Evolutionary conservation across 35 echinoderm and acorn worm genomes (phyloP).

Genomic region (Heliocidaris tuberculata): DNA sequence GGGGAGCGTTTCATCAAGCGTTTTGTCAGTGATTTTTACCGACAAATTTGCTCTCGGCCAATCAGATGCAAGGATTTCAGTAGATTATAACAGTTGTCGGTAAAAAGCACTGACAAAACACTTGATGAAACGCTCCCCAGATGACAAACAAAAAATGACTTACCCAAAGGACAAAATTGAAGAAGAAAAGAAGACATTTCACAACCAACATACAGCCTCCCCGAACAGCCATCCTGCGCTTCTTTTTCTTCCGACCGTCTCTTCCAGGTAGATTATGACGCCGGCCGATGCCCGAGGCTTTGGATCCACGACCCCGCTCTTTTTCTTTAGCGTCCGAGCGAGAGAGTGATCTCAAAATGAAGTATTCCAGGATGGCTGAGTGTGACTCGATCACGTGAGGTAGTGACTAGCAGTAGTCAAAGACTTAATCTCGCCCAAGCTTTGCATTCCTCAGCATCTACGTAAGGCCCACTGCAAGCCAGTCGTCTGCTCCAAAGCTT

Average conservation of each 20-base stretch:
- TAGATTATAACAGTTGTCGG: too few relatives aligned
- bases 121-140: too few relatives aligned
- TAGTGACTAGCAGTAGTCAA: neutral
- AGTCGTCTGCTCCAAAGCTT: neutral
- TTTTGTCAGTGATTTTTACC: too few relatives aligned
- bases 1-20: too few relatives aligned
- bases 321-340: constrained; percentile 26
- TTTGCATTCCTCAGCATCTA: constrained; percentile 10
- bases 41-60: too few relatives aligned
- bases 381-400: neutral
- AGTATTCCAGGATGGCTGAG: constrained; percentile 36
- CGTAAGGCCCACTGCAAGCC: neutral
- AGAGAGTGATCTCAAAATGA: constrained; percentile 37
- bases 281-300: constrained; percentile 14
- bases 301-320: constrained; percentile 30
- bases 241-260: constrained; percentile 41
- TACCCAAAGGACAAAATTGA: constrained; percentile 77
- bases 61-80: too few relatives aligned
- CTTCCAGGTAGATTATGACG: neutral
- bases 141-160: constrained; percentile 42
- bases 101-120: too few relatives aligned
- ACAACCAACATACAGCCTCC: constrained; percentile 71
- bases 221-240: constrained; percentile 63
- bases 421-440: constrained; percentile 26
- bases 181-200: constrained; percentile 70